These are phyloP conservation scores for Anneissia japonica DNA, from an alignment of 35 echinoderm and acorn worm genomes.

Conservation along the genomic window DNA sequence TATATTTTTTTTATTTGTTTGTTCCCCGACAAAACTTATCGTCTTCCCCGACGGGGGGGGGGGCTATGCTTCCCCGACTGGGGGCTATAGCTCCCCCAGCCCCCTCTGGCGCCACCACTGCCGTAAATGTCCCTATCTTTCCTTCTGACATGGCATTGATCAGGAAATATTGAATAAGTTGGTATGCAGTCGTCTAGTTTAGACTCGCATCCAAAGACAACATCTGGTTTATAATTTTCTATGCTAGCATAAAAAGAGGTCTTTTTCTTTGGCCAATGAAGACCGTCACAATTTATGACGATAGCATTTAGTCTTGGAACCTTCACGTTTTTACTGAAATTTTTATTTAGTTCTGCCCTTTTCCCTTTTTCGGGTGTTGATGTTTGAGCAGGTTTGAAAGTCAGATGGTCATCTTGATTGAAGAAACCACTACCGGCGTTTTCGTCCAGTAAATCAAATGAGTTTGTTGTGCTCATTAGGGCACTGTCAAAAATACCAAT, in stretches of 20 bases:
- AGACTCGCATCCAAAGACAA: conserved; percentile 32
- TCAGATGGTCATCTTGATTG: neutral
- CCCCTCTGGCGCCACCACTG: too few species aligned
- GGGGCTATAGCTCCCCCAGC: too few species aligned
- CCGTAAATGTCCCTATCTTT: conserved; percentile 12
- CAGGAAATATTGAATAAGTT: conserved; percentile 32
- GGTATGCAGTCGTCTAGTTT: neutral
- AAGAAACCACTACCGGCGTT: neutral
- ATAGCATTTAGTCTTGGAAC: neutral
- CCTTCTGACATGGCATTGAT: neutral
- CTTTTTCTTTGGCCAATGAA: conserved; percentile 18
- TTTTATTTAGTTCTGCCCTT: neutral
- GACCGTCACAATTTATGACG: conserved; percentile 4
- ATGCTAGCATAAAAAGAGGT: conserved; percentile 5
- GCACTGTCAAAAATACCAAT: neutral
- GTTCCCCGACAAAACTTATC: too few species aligned
- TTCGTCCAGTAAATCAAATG: conserved; percentile 9
- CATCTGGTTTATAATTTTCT: conserved; percentile 8
- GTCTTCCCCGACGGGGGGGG: too few species aligned
- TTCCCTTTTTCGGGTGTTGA: neutral
- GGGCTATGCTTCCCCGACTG: too few species aligned
- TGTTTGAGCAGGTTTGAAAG: conserved; percentile 2
- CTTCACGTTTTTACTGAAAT: neutral
- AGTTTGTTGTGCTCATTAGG: conserved; percentile 6
- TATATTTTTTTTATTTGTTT: too few species aligned